These are phyloP conservation scores for Nannobrachium achirus DNA, from an alignment of 2,113 vertebrate genomes.

Conservation along the genomic window DNA sequence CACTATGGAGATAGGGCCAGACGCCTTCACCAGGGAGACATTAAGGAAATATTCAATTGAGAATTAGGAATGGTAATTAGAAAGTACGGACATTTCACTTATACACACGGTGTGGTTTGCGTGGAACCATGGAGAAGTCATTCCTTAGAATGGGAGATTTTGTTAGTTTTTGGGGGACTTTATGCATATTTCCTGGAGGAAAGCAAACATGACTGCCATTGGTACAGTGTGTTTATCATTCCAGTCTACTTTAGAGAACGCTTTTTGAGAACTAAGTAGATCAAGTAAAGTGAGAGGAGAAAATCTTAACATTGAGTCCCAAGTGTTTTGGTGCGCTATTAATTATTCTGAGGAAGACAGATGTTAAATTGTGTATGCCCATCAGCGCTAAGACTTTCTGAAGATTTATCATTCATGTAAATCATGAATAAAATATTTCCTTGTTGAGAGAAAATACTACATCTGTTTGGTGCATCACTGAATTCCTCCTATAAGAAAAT, in stretches of 20 bases:
- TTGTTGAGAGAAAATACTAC: slow-evolving; percentile 80
- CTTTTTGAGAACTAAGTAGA: slow-evolving; percentile 75
- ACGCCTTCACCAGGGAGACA: slow-evolving; percentile 68
- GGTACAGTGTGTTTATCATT: slow-evolving; percentile 42
- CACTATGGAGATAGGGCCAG: slow-evolving; percentile 60
- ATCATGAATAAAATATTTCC: slow-evolving; percentile 85
- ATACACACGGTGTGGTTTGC: slow-evolving; percentile 21
- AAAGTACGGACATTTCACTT: slow-evolving; percentile 49
- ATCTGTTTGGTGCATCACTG: slow-evolving; percentile 73
- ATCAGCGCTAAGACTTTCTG: slow-evolving; percentile 80
- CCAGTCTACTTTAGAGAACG: slow-evolving; percentile 50
- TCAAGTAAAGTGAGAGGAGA: slow-evolving; percentile 69
- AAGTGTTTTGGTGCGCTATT: slow-evolving; percentile 70
- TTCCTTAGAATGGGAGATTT: slow-evolving; percentile 13
- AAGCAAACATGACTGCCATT: neutral
- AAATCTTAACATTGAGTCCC: slow-evolving; percentile 69
- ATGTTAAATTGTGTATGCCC: slow-evolving; percentile 84
- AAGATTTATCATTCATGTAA: slow-evolving; percentile 84
- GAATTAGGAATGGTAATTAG: slow-evolving; percentile 71
- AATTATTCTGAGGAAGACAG: slow-evolving; percentile 82
- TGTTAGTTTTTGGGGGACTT: neutral
- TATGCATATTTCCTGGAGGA: neutral
- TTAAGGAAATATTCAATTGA: slow-evolving; percentile 71
- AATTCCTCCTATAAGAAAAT: slow-evolving; percentile 58
- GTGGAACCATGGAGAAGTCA: slow-evolving; percentile 17